A percentile compares a stretch with the other conserved stretches of the same genome.
These are phyloP conservation scores for Chaetogeoica ovagalla DNA, from an alignment of 2,888 invertebrate genomes.

Conservation along the genomic window DNA sequence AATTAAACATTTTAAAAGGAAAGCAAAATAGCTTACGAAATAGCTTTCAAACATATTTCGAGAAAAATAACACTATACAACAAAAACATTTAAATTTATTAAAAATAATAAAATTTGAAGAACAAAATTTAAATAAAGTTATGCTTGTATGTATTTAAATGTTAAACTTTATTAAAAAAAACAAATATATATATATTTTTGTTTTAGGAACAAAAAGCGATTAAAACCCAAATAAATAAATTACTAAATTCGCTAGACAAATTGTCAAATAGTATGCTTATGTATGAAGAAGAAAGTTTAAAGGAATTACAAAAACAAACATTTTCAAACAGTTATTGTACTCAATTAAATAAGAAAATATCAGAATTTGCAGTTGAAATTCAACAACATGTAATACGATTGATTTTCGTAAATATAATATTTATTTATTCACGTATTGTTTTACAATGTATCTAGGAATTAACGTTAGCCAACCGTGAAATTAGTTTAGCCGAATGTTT, in stretches of 20 bases:
- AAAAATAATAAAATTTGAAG: constrained; percentile 62
- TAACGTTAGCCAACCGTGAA: not conserved
- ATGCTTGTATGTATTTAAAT: constrained; percentile 22
- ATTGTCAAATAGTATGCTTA: constrained; percentile 6
- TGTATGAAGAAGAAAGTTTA: constrained; percentile 33
- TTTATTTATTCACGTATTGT: not conserved
- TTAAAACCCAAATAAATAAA: constrained; percentile 20
- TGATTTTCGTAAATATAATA: too few species aligned
- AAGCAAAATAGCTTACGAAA: constrained; percentile 64
- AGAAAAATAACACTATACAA: constrained; percentile 63
- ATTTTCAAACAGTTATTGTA: not conserved
- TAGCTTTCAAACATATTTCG: constrained; percentile 63
- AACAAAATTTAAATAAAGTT: constrained; percentile 29
- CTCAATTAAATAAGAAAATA: constrained; percentile 22
- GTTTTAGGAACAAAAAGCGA: constrained; percentile 28
- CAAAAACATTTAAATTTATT: constrained; percentile 64
- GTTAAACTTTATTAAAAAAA: too few species aligned
- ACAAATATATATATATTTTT: not conserved
- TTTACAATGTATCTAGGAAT: constrained; percentile 5
- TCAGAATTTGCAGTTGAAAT: not conserved
- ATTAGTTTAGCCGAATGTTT: constrained; percentile 2
- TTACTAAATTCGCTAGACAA: constrained; percentile 4
- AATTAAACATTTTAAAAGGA: constrained; percentile 65
- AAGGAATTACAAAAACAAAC: constrained; percentile 37
- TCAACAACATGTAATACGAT: constrained; percentile 5